Percentiles rank a stretch among this genome's conserved stretches.
Evolutionary conservation across 1,140 invertebrate genomes (phyloP).

Genomic region (Brachionus calyciflorus): DNA sequence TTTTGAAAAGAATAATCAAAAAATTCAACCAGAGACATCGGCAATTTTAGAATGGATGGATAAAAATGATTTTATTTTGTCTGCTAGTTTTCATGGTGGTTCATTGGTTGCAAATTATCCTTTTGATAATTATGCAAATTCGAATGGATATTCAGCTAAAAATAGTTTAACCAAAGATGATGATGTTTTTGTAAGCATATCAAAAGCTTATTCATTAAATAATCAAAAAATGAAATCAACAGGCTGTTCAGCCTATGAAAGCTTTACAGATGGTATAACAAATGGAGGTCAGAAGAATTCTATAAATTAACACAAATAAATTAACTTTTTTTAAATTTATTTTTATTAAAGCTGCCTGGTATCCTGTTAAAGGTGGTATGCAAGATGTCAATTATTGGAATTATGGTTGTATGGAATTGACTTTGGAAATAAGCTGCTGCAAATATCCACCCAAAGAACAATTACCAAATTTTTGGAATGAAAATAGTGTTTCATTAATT

Average conservation of each 20-base stretch:
- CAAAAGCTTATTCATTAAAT: conserved; percentile 29
- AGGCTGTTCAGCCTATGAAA: not conserved
- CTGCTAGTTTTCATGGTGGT: conserved; percentile 91
- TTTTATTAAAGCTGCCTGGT: conserved; percentile 38
- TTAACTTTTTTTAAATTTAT: not conserved
- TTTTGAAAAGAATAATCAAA: not conserved
- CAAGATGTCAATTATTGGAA: conserved; percentile 97
- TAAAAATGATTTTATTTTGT: conserved; percentile 83
- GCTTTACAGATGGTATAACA: conserved; percentile 26
- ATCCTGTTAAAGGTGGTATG: conserved; percentile 70
- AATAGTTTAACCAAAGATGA: conserved; percentile 18
- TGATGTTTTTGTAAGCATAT: conserved; percentile 8
- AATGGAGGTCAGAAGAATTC: conserved; percentile 32
- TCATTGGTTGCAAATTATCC: conserved; percentile 87
- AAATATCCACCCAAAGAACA: conserved; percentile 73
- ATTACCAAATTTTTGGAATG: not conserved
- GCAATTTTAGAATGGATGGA: conserved; percentile 88
- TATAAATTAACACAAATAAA: not conserved
- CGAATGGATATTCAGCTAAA: not conserved
- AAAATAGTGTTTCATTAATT: conserved; percentile 28
- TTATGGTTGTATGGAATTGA: conserved; percentile 97
- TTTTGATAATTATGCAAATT: conserved; percentile 39
- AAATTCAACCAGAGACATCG: conserved; percentile 76
- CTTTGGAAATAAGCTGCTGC: conserved; percentile 91
- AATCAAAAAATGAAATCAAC: conserved; percentile 18